Conservation (phyloP, 2,797 vertebrate genomes). For the Natrix natrix region DNA sequence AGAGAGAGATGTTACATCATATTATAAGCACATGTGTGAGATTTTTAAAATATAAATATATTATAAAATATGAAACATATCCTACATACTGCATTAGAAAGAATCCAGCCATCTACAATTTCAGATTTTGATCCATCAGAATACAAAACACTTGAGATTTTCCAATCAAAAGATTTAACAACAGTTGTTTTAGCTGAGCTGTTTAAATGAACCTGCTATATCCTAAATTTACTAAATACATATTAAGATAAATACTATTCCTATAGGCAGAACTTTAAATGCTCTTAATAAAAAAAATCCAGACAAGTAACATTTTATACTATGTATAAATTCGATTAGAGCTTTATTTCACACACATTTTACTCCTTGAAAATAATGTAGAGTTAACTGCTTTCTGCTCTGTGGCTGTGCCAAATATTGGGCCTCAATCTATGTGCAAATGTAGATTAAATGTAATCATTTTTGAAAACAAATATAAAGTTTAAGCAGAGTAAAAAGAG, state of each 20-base stretch:
- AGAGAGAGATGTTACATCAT: neutral
- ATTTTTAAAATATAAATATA: neutral
- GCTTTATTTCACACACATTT: neutral
- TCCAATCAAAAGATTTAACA: neutral
- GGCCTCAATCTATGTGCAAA: neutral
- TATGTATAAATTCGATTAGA: neutral
- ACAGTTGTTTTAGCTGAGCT: neutral
- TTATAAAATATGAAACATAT: neutral
- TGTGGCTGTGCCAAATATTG: neutral
- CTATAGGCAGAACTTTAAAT: neutral
- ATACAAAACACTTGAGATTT: neutral
- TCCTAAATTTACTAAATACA: neutral
- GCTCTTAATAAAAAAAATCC: neutral
- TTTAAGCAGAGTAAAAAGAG: neutral
- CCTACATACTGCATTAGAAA: neutral
- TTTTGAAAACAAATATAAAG: neutral
- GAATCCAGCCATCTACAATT: neutral
- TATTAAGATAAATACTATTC: neutral
- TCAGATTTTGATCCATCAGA: neutral
- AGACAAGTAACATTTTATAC: neutral
- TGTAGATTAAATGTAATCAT: neutral
- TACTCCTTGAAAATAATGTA: constrained; percentile 4
- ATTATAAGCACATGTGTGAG: neutral
- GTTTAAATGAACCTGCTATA: neutral
- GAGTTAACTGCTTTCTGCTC: constrained; percentile 4